Conservation (phyloP, 1,140 invertebrate genomes). For the Planococcus citri region DNA sequence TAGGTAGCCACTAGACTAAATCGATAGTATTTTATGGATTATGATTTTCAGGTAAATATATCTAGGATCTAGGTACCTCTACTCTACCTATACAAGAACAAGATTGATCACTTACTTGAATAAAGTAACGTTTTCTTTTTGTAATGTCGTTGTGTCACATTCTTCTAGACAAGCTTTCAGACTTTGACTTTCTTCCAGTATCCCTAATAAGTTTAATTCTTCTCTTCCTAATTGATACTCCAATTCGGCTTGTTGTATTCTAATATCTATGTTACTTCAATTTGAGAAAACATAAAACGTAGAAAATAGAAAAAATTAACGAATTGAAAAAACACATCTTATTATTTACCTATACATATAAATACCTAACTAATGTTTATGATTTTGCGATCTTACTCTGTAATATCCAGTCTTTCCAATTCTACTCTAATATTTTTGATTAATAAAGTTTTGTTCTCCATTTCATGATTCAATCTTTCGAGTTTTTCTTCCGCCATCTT, state of each 20-base stretch:
- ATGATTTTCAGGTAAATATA: no score
- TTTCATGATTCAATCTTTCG: constrained; percentile 47
- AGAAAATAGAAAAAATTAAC: background rate
- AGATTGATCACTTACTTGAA: constrained; percentile 42
- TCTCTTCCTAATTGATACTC: constrained; percentile 77
- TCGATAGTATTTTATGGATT: no score
- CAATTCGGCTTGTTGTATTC: constrained; percentile 77
- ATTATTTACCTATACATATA: no score
- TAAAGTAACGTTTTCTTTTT: constrained; percentile 41
- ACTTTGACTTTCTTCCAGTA: constrained; percentile 68
- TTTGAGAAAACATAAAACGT: constrained; percentile 24
- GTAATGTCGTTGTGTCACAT: constrained; percentile 40
- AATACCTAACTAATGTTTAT: no score
- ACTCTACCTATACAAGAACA: no score
- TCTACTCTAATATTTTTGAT: constrained; percentile 63
- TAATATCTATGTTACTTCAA: constrained; percentile 79
- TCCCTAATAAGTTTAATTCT: constrained; percentile 67
- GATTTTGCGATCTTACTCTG: constrained; percentile 49
- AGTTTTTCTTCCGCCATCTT: constrained; percentile 54
- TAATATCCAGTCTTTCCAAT: constrained; percentile 61
- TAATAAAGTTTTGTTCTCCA: constrained; percentile 53
- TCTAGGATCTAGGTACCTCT: no score
- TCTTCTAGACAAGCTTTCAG: constrained; percentile 63
- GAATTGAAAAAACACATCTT: no score
- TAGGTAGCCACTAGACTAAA: no score